phyloP scores from a whole-genome alignment of 2,113 vertebrate species.

The Psilopsiagon aurifrons region DNA sequence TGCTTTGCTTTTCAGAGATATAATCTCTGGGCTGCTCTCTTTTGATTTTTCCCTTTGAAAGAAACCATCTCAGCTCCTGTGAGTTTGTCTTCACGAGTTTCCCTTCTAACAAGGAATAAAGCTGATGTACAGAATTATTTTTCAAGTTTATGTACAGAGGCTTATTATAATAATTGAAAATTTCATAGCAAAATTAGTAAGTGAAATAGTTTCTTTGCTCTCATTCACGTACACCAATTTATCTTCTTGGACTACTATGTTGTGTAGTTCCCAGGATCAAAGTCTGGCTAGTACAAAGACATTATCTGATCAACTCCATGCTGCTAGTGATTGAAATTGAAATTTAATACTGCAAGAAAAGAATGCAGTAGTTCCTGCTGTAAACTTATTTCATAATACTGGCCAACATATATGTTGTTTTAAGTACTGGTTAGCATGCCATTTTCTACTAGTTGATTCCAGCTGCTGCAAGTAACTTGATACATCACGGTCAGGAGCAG shows the following conservation, averaged over 20 bases:
- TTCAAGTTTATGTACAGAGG: neutral
- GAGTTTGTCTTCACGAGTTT: neutral
- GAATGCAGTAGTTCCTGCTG: conserved; percentile 1
- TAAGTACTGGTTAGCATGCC: neutral
- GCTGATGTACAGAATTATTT: neutral
- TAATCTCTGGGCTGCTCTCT: neutral
- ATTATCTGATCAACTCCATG: neutral
- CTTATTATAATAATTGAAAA: neutral
- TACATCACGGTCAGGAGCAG: neutral
- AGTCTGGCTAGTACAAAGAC: neutral
- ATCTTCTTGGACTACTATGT: neutral
- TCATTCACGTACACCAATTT: neutral
- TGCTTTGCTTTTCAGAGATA: neutral
- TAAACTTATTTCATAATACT: neutral
- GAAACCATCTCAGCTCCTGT: neutral
- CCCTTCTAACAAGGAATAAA: neutral
- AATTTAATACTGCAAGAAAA: neutral
- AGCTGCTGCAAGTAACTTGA: neutral
- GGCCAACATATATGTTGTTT: neutral
- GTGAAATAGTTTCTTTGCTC: neutral
- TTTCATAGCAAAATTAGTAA: neutral
- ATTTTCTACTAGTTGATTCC: neutral
- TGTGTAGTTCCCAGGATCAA: neutral
- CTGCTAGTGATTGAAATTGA: neutral
- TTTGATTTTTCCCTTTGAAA: neutral